Conservation (phyloP, 2,113 vertebrate genomes). For the Motacilla tschutschensis region DNA sequence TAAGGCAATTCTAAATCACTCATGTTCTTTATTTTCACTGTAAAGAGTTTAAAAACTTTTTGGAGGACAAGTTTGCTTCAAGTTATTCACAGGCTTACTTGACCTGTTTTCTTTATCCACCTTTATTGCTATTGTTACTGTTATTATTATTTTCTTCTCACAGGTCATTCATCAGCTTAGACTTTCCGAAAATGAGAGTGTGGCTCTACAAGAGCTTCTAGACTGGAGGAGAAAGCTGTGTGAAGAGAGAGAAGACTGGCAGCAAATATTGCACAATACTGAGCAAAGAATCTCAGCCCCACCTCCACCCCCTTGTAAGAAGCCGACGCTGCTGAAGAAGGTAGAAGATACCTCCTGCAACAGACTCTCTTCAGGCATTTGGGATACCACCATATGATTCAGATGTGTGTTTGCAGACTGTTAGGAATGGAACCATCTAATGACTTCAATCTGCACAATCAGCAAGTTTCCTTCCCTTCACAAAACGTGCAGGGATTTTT, state of each 20-base stretch:
- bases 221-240: constrained; percentile 84
- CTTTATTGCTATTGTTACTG: not conserved
- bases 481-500: not conserved
- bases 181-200: constrained; percentile 80
- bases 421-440: not conserved
- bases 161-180: constrained; percentile 85
- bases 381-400: constrained; percentile 64
- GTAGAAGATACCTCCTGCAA: constrained; percentile 65
- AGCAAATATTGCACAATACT: constrained; percentile 56
- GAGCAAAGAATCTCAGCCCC: constrained; percentile 73
- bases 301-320: constrained; percentile 78
- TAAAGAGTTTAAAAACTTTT: not conserved
- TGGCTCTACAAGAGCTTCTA: constrained; percentile 83
- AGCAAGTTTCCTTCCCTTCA: constrained; percentile 19
- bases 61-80: not conserved
- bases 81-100: not conserved
- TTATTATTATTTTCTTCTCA: not conserved
- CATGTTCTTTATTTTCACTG: not conserved
- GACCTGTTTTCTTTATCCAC: not conserved
- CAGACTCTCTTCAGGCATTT: constrained; percentile 66
- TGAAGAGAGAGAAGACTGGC: constrained; percentile 79
- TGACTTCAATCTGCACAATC: not conserved
- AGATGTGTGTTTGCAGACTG: not conserved
- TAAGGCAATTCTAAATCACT: not conserved
- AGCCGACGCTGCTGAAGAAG: constrained; percentile 79